Conservation (phyloP, 2,797 vertebrate species). For the Tachyglossus aculeatus region DNA sequence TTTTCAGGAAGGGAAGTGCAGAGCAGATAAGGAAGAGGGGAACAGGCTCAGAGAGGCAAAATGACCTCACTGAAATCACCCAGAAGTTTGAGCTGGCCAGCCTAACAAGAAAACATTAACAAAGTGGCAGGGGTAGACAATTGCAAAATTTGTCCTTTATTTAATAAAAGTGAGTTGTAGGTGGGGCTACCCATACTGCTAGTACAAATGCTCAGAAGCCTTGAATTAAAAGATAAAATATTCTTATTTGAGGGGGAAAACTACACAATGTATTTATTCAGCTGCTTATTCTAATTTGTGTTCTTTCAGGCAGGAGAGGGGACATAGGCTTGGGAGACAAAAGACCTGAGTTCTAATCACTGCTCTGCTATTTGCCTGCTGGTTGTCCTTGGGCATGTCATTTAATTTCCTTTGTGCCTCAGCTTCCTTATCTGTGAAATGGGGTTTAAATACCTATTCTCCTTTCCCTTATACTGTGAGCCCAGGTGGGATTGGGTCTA, state of each 20-base stretch:
- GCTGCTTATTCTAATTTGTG: not conserved
- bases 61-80: too few relatives aligned
- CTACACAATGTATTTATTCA: not conserved
- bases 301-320: not conserved
- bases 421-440: too few relatives aligned
- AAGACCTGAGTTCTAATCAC: too few relatives aligned
- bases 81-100: too few relatives aligned
- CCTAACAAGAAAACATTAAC: not conserved
- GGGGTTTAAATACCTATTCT: too few relatives aligned
- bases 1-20: too few relatives aligned
- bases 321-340: too few relatives aligned
- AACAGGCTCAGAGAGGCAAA: too few relatives aligned
- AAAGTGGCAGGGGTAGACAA: not conserved
- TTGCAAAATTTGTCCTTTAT: not conserved
- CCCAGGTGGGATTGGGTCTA: accelerated
- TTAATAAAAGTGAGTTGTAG: not conserved
- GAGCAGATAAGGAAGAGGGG: too few relatives aligned
- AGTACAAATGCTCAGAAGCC: not conserved
- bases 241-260: not conserved
- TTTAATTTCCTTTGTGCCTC: too few relatives aligned
- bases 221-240: not conserved
- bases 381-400: too few relatives aligned
- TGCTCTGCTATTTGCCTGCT: too few relatives aligned
- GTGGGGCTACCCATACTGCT: not conserved
- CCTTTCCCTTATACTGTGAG: not conserved